Percentiles rank a stretch among this genome's conserved stretches.
Conservation (phyloP, 37 sponge, comb jelly and placozoan genomes). For the Mnemiopsis leidyi region DNA sequence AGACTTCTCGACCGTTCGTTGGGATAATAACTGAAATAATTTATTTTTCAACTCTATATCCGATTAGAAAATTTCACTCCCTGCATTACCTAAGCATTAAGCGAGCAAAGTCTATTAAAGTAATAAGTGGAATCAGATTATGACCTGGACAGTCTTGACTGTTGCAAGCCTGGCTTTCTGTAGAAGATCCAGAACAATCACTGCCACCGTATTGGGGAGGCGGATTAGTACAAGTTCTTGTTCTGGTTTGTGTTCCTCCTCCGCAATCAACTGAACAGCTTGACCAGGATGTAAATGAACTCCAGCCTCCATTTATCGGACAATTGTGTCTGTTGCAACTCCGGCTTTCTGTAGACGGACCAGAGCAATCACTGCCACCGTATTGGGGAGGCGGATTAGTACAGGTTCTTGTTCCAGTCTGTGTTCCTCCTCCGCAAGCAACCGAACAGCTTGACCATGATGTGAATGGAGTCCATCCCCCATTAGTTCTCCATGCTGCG, state of each 20-base stretch:
- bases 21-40: not conserved
- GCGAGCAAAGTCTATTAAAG: no score
- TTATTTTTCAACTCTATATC: no score
- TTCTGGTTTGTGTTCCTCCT: not conserved
- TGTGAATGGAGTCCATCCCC: not conserved
- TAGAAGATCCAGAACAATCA: not conserved
- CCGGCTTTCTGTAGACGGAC: not conserved
- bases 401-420: not conserved
- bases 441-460: not conserved
- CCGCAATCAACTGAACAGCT: not conserved
- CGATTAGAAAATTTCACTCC: no score
- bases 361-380: not conserved
- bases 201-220: not conserved
- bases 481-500: no score
- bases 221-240: not conserved
- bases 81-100: no score
- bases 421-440: not conserved
- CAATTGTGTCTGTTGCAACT: not conserved
- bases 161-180: not conserved
- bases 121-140: no score
- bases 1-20: not conserved
- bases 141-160: not conserved
- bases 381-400: not conserved
- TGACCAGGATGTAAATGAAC: not conserved
- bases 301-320: not conserved